Percentiles rank a stretch among this genome's conserved stretches.
These are phyloP conservation scores for Scophthalmus maximus DNA, from an alignment of 2,113 vertebrate species.

Conservation along the genomic window DNA sequence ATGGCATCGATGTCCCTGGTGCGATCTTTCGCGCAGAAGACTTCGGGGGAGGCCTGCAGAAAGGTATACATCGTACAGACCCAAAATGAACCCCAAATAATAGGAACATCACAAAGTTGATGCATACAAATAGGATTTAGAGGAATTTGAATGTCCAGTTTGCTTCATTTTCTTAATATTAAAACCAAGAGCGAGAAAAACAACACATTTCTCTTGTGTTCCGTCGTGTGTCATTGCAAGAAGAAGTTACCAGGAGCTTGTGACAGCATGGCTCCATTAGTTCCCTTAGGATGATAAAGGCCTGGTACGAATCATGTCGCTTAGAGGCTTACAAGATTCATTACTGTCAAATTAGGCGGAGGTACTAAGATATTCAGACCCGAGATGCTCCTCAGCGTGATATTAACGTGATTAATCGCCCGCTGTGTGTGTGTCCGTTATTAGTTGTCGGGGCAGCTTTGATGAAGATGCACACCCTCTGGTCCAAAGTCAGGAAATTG, in stretches of 20 bases:
- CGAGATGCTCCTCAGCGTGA: conserved; percentile 49
- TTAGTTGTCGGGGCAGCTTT: conserved; percentile 45
- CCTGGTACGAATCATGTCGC: conserved; percentile 49
- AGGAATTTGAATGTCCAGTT: background rate
- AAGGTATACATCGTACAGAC: conserved; percentile 17
- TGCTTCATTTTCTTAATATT: conserved; percentile 5
- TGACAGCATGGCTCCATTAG: conserved; percentile 54
- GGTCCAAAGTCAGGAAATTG: background rate
- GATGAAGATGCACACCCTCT: conserved; percentile 11
- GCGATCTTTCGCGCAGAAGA: conserved; percentile 76
- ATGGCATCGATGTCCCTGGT: conserved; percentile 76
- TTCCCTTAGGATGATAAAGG: conserved; percentile 67
- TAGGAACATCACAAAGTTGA: background rate
- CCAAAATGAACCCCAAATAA: background rate
- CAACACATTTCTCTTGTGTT: conserved; percentile 17
- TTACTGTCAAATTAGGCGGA: conserved; percentile 69
- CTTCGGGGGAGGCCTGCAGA: conserved; percentile 72
- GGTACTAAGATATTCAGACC: conserved; percentile 32
- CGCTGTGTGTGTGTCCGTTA: conserved; percentile 3
- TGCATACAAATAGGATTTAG: background rate
- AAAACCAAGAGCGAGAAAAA: conserved; percentile 2
- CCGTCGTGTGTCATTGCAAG: conserved; percentile 21
- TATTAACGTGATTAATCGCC: conserved; percentile 56
- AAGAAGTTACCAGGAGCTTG: conserved; percentile 33
- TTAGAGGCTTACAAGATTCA: conserved; percentile 64